Evolutionary conservation across 1,140 invertebrate species (phyloP), one percentile per base, ranked within the genome.

Genomic region (Bombyx mori): DNA sequence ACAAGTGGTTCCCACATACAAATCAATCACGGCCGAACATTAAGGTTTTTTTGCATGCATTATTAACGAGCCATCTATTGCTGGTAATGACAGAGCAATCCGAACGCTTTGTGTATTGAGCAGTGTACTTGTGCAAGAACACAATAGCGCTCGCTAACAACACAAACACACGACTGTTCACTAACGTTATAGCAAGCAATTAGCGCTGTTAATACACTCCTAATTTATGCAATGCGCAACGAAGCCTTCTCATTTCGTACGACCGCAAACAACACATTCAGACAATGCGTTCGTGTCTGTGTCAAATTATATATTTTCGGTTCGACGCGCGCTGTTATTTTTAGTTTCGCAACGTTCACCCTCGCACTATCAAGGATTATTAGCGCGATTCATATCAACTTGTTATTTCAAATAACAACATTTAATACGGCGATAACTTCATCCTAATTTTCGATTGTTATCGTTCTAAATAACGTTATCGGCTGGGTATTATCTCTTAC

Each of bases 1-100:
- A 63, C 69, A 68, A 73, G 68, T 63, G 61, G 68, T 75, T 72
- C 71, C 68, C 73, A 73, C 68, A 66, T 68, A 81, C 65, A 68
- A 77, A 78, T 78, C 79, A 81, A 84, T 84, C 75, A 77, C 72
- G 54, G 63, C 58, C 65, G 66, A 63, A 67, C 58, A 64, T 53
- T 68, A 49, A 64, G 68, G 61, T 75, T 77, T 69, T 18, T 82
- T 80, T 79, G 75, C 68, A 59, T 66, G 61, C 65, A 66, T 74
- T 35, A 35, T 35, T 78, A 77, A 79, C 70, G 69, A 81, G 75
- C 68, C 66, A 35, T 70, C 60, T 54, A 22, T 8, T 54, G 71
- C 66, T 57, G 63, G 49, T 73, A 75, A 81, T 80, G 75, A 79
- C 66, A 66, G 42, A 57, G 75, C 72, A 61, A 64, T 75, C 77